phyloP scores from a whole-genome alignment of 2,888 invertebrate species.

The Terebella lapidaria region DNA sequence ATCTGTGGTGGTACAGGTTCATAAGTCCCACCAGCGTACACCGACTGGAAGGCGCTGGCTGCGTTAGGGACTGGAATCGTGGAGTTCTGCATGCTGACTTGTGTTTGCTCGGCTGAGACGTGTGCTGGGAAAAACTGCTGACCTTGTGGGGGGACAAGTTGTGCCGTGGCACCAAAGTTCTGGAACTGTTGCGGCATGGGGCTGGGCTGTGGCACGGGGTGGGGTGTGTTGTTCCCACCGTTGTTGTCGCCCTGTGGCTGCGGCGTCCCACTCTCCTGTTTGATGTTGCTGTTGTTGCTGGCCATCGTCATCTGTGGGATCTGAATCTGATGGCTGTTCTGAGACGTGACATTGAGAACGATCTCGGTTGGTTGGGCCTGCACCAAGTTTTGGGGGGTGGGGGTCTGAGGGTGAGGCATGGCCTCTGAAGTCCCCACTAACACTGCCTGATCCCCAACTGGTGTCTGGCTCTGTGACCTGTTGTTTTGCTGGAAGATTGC shows the following conservation, averaged over 20 bases:
- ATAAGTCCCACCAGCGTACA: slow-evolving; percentile 1
- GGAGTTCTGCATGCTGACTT: not conserved
- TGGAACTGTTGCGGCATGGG: not conserved
- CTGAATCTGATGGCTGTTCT: not conserved
- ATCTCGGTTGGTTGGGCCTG: not conserved
- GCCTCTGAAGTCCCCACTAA: not conserved
- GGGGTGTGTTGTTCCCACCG: not conserved
- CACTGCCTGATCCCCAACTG: not conserved
- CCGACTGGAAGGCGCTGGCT: slow-evolving; percentile 2
- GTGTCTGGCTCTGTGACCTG: not conserved
- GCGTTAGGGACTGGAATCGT: not conserved
- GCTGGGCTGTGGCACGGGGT: not conserved
- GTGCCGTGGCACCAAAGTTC: not conserved
- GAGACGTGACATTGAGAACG: not conserved
- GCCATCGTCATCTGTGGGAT: not conserved
- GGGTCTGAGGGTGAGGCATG: not conserved
- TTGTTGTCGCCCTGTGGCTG: not conserved
- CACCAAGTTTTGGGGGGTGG: not conserved
- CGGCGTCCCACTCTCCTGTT: not conserved
- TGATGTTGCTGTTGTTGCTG: not conserved
- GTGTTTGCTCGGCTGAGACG: not conserved
- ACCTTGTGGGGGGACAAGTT: not conserved
- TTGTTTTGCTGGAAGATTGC: too few species aligned
- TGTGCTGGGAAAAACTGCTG: not conserved
- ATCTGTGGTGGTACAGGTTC: not conserved